These are phyloP conservation scores for Carollia perspicillata DNA, from an alignment of 2,113 vertebrate species.

Conservation along the genomic window DNA sequence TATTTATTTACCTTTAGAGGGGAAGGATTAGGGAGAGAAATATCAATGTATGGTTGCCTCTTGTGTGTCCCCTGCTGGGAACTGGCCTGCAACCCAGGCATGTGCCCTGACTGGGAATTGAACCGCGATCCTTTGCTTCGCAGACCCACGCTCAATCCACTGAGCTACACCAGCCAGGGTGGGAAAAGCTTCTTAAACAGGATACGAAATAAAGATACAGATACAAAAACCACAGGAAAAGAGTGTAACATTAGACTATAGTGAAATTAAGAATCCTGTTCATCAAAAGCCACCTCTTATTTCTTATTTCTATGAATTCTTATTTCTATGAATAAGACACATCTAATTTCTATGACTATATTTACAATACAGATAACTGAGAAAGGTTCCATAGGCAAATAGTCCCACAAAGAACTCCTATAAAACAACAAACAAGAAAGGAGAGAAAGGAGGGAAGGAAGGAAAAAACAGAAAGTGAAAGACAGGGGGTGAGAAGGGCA, in stretches of 20 bases:
- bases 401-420: not conserved
- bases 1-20: too few relatives aligned
- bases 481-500: not conserved
- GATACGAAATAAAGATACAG: not conserved
- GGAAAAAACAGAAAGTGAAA: not conserved
- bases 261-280: not conserved
- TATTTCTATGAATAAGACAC: too few relatives aligned
- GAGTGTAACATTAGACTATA: not conserved
- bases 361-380: not conserved
- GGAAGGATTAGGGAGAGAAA: too few relatives aligned
- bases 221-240: not conserved
- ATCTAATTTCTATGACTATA: not conserved
- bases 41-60: too few relatives aligned
- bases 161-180: too few relatives aligned
- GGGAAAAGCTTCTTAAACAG: not conserved
- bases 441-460: not conserved
- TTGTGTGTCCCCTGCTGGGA: too few relatives aligned
- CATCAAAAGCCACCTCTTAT: not conserved
- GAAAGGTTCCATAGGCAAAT: not conserved
- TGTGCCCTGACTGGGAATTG: too few relatives aligned
- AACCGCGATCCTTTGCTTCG: too few relatives aligned
- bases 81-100: too few relatives aligned
- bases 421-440: not conserved
- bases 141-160: too few relatives aligned
- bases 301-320: too few relatives aligned